phyloP scores from a whole-genome alignment of 2,113 vertebrate genomes.

The Malurus melanocephalus region DNA sequence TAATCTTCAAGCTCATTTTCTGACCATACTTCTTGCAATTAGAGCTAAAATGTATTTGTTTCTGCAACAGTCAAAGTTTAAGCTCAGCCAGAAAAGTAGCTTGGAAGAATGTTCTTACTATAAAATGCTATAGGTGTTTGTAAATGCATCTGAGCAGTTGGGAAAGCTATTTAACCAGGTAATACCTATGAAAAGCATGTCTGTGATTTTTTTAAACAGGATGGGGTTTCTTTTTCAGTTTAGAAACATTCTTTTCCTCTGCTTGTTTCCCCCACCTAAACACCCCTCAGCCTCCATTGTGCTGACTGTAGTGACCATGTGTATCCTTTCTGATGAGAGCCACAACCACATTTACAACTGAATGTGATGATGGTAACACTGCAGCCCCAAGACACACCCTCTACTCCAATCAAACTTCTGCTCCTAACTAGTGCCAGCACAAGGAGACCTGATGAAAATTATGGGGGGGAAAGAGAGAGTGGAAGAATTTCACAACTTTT shows the following conservation, averaged over 20 bases:
- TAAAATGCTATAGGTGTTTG: background rate
- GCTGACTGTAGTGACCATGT: background rate
- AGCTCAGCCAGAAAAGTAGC: background rate
- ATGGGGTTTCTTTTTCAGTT: background rate
- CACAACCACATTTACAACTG: background rate
- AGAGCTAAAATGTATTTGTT: background rate
- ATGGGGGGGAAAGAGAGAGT: fast-evolving
- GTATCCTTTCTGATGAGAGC: background rate
- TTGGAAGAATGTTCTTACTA: background rate
- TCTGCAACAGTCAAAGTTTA: background rate
- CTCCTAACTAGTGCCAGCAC: background rate
- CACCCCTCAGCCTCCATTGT: background rate
- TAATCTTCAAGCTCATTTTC: background rate
- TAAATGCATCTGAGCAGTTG: background rate
- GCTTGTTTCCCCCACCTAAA: background rate
- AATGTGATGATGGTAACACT: background rate
- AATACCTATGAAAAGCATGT: background rate
- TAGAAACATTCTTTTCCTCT: background rate
- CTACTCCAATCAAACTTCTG: background rate
- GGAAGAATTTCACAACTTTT: background rate
- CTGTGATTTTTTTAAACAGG: background rate
- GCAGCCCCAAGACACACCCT: fast-evolving
- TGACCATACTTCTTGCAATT: background rate
- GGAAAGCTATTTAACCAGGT: background rate
- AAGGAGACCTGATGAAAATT: background rate